phyloP scores from a whole-genome alignment of 2,113 vertebrate genomes.

The Motacilla tschutschensis region DNA sequence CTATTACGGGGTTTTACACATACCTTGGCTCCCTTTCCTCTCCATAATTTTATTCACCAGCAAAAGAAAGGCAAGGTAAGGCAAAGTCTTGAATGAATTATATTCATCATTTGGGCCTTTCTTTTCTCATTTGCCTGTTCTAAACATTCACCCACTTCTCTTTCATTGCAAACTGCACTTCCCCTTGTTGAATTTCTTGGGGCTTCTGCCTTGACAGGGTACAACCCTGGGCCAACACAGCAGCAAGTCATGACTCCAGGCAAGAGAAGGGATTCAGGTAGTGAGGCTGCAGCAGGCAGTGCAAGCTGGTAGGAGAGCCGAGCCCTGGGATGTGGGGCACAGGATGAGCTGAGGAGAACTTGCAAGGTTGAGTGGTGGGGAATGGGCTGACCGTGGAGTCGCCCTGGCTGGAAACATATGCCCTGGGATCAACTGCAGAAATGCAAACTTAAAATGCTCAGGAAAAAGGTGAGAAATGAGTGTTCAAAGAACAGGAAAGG shows the following conservation, averaged over 20 bases:
- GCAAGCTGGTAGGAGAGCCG: neutral
- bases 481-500: neutral
- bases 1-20: neutral
- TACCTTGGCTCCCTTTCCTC: neutral
- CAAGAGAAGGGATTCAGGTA: neutral
- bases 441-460: neutral
- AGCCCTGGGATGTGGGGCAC: neutral
- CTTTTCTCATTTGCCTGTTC: neutral
- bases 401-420: neutral
- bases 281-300: neutral
- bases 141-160: neutral
- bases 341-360: rapidly evolving
- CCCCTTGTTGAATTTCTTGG: neutral
- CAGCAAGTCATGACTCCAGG: neutral
- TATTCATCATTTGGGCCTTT: neutral
- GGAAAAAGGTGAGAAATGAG: neutral
- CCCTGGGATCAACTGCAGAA: neutral
- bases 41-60: neutral
- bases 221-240: rapidly evolving
- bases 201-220: neutral
- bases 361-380: rapidly evolving
- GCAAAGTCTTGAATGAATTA: neutral
- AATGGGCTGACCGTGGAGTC: rapidly evolving
- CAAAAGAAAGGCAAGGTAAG: neutral
- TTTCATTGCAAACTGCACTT: neutral